Evolutionary conservation across 2,797 vertebrate genomes (phyloP).

Genomic region (Notoglanidium macrostoma): DNA sequence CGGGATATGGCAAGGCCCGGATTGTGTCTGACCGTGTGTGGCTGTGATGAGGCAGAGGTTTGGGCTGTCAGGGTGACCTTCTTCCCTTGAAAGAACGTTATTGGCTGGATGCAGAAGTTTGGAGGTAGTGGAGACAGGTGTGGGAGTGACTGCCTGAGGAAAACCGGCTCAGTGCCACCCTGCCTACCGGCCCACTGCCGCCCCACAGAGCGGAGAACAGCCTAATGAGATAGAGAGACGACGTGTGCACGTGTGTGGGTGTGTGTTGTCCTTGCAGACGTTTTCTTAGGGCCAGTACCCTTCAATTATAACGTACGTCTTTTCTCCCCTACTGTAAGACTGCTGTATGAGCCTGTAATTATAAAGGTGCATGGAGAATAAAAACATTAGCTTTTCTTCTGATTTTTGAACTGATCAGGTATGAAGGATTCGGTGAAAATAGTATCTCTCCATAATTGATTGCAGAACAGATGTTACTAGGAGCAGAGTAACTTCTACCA

Average conservation of each 20-base stretch:
- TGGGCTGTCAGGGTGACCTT: slow-evolving; percentile 39
- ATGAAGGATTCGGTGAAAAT: slow-evolving; percentile 21
- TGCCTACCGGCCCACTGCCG: slow-evolving; percentile 44
- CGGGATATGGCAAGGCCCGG: not conserved
- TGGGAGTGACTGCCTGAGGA: slow-evolving; percentile 45
- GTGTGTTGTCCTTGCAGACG: slow-evolving; percentile 34
- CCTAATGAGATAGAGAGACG: slow-evolving; percentile 39
- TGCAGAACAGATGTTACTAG: slow-evolving; percentile 28
- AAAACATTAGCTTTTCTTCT: not conserved
- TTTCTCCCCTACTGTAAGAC: slow-evolving; percentile 21
- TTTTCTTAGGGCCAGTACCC: slow-evolving; percentile 40
- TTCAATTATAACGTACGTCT: slow-evolving; percentile 50
- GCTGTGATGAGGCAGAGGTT: slow-evolving; percentile 18
- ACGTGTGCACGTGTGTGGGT: slow-evolving; percentile 11
- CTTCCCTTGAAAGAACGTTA: slow-evolving; percentile 20
- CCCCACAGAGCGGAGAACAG: slow-evolving; percentile 45
- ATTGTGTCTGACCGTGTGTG: slow-evolving; percentile 33
- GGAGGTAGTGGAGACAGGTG: slow-evolving; percentile 31
- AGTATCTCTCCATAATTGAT: not conserved
- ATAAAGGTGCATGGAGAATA: not conserved
- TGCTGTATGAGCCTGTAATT: slow-evolving; percentile 17
- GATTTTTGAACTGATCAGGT: not conserved
- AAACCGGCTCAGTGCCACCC: slow-evolving; percentile 53
- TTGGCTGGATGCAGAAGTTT: slow-evolving; percentile 35
- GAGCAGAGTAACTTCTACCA: not conserved